Base-by-base conservation (phyloP, 2,888 invertebrate species). In the Rhagophthalmus giganteus region DNA sequence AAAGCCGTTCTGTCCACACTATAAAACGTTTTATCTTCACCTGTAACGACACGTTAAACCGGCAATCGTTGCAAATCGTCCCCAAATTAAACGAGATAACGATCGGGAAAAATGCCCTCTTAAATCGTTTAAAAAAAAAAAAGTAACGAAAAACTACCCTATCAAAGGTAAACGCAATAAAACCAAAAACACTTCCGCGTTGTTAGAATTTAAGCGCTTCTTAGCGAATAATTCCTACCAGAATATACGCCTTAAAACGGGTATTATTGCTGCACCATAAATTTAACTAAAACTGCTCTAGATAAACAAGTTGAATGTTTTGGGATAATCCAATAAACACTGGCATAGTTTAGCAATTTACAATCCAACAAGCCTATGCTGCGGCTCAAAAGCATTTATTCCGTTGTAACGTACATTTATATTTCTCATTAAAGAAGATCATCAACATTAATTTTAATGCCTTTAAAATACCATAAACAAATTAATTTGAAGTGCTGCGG, bases 51-150 rank as follows among this genome's bases (percentile, higher is more conserved):
- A n/a, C n/a, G n/a, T n/a, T n/a, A n/a, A n/a, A n/a, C n/a, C n/a
- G n/a, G n/a, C n/a, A n/a, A n/a, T n/a, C n/a, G n/a, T n/a, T n/a
- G n/a, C n/a, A n/a, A n/a, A n/a, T n/a, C n/a, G n/a, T n/a, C n/a
- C n/a, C n/a, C n/a, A n/a, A n/a, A n/a, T n/a, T n/a, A n/a, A n/a
- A n/a, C n/a, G n/a, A n/a, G n/a, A n/a, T n/a, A n/a, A n/a, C n/a
- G n/a, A n/a, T n/a, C n/a, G n/a, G n/a, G n/a, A n/a, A n/a, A n/a
- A n/a, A n/a, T n/a, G n/a, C n/a, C n/a, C n/a, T n/a, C n/a, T n/a
- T n/a, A n/a, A n/a, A n/a, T n/a, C n/a, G n/a, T n/a, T n/a, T n/a
- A 26, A 13, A 11, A 38, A 34, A 16, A 13, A 34, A 9, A 16
- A 14, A 9, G 6, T 9, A 14, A 15, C 15, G 30, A 30, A n/a